These are phyloP conservation scores for Axis porcinus DNA, from an alignment of 2,113 vertebrate genomes.

Conservation along the genomic window DNA sequence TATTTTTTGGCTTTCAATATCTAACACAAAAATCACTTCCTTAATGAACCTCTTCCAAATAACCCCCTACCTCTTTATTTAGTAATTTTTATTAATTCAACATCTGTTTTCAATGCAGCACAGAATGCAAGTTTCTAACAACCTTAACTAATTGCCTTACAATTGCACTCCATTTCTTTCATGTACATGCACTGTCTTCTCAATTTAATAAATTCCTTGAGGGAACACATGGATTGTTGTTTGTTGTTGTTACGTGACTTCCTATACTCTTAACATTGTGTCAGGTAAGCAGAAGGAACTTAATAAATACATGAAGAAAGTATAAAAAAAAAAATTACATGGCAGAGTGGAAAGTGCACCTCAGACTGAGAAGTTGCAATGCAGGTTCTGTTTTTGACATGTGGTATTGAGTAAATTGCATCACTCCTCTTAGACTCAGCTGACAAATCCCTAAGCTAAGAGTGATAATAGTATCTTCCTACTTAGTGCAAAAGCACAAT, in stretches of 20 bases:
- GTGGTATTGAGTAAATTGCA: not conserved
- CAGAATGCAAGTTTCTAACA: not conserved
- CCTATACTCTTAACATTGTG: not conserved
- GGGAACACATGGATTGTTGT: not conserved
- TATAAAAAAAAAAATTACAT: not conserved
- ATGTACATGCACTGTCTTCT: not conserved
- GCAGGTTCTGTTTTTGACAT: not conserved
- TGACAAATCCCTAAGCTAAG: not conserved
- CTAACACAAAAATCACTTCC: not conserved
- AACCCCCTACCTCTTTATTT: not conserved
- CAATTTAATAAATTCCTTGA: not conserved
- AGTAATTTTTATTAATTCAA: not conserved
- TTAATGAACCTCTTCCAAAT: not conserved
- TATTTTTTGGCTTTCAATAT: not conserved
- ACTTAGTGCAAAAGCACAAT: not conserved
- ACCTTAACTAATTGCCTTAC: not conserved
- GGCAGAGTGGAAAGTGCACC: not conserved
- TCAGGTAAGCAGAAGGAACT: not conserved
- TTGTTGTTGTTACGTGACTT: not conserved
- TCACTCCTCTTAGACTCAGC: not conserved
- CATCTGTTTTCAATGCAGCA: not conserved
- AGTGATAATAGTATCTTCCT: not conserved
- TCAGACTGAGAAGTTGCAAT: not conserved
- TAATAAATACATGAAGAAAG: not conserved
- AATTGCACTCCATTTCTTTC: not conserved